These are phyloP conservation scores for Lipotes vexillifer DNA, from an alignment of 2,113 vertebrate genomes.

Conservation along the genomic window DNA sequence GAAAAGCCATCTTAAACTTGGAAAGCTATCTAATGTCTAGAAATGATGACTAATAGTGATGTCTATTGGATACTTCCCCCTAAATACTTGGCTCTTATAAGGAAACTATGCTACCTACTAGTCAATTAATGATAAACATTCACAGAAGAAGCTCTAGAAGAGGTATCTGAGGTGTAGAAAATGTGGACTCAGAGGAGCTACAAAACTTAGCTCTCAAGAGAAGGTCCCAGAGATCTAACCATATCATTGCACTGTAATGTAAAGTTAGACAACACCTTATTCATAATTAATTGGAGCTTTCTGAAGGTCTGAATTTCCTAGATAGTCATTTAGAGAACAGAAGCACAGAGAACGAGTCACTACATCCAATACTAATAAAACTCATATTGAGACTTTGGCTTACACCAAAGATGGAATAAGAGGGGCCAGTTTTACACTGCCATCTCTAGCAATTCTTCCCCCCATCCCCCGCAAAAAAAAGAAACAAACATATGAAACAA, in stretches of 20 bases:
- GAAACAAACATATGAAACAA: neutral
- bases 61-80: neutral
- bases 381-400: neutral
- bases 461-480: neutral
- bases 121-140: neutral
- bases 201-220: neutral
- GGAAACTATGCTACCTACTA: neutral
- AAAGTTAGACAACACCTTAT: neutral
- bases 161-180: neutral
- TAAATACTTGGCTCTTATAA: neutral
- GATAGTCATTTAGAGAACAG: neutral
- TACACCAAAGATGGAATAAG: neutral
- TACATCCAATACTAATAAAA: neutral
- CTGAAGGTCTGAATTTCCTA: neutral
- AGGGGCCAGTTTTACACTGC: neutral
- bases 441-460: neutral
- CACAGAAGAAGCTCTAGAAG: neutral
- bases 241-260: neutral
- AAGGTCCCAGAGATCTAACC: neutral
- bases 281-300: neutral
- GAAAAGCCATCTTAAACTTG: neutral
- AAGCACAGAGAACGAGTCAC: neutral
- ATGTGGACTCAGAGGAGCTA: neutral
- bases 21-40: neutral
- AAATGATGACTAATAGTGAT: neutral